phyloP scores from a whole-genome alignment of 2,113 vertebrate species.

The Ranitomeya variabilis region DNA sequence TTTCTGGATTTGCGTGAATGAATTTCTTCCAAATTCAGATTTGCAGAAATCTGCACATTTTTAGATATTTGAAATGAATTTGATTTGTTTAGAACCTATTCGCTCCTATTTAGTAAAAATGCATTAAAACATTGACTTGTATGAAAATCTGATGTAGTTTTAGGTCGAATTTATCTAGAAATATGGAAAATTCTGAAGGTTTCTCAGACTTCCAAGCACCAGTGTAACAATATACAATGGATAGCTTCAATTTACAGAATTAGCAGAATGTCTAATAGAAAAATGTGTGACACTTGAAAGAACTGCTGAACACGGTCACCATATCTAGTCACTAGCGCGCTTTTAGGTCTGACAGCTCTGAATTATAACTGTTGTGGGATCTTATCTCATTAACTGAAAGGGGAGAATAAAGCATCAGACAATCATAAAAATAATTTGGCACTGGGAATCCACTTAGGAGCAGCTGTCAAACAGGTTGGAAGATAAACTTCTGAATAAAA shows the following conservation, averaged over 20 bases:
- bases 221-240: neutral
- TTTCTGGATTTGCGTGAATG: too few relatives aligned
- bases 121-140: too few relatives aligned
- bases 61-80: too few relatives aligned
- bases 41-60: too few relatives aligned
- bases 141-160: too few relatives aligned
- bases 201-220: too few relatives aligned
- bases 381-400: slow-evolving; percentile 96
- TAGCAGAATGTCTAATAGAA: slow-evolving; percentile 57
- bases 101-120: too few relatives aligned
- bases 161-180: too few relatives aligned
- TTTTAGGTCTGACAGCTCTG: slow-evolving; percentile 87
- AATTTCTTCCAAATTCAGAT: too few relatives aligned
- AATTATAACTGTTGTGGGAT: slow-evolving; percentile 91
- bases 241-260: neutral
- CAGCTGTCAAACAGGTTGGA: slow-evolving; percentile 88
- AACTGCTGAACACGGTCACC: slow-evolving; percentile 39
- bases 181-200: too few relatives aligned
- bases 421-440: slow-evolving; percentile 96
- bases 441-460: slow-evolving; percentile 88
- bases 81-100: too few relatives aligned
- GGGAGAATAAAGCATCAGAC: slow-evolving; percentile 89
- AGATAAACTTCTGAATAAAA: slow-evolving; percentile 91
- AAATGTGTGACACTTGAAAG: neutral
- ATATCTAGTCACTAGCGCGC: slow-evolving; percentile 80